Percentiles rank a stretch among this genome's conserved stretches.
phyloP scores from a whole-genome alignment of 2,888 invertebrate genomes.

The Lepeophtheirus nordmannii region DNA sequence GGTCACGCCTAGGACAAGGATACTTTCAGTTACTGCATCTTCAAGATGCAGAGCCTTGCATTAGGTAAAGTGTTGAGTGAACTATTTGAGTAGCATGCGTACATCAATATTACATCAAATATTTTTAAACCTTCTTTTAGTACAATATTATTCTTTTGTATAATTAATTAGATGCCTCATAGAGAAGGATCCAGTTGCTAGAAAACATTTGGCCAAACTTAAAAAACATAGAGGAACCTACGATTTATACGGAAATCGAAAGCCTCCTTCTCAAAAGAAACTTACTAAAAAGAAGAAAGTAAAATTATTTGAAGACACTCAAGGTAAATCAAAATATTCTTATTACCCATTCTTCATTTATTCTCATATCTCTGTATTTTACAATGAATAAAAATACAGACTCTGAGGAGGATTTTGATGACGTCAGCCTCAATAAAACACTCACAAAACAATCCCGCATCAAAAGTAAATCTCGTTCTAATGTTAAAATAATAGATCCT shows the following conservation, averaged over 20 bases:
- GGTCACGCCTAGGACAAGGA: slow-evolving; percentile 16
- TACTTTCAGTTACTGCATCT: slow-evolving; percentile 20
- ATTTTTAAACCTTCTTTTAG: not conserved
- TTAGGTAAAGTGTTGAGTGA: slow-evolving; percentile 1
- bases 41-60: slow-evolving; percentile 15
- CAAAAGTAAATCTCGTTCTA: not conserved
- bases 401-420: not conserved
- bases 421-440: not conserved
- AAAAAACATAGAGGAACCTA: slow-evolving; percentile 19
- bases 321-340: too few relatives aligned
- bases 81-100: too few relatives aligned
- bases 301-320: not conserved
- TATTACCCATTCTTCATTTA: too few relatives aligned
- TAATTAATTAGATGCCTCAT: slow-evolving; percentile 17
- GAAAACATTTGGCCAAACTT: slow-evolving; percentile 19
- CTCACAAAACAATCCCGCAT: not conserved
- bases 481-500: not conserved
- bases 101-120: not conserved
- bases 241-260: slow-evolving; percentile 21
- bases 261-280: slow-evolving; percentile 7
- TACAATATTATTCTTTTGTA: not conserved
- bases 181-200: slow-evolving; percentile 22
- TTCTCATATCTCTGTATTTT: too few relatives aligned
- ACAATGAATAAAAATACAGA: not conserved
- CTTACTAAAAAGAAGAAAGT: not conserved